Conservation (phyloP, 2,888 invertebrate genomes). For the Muscina levida region DNA sequence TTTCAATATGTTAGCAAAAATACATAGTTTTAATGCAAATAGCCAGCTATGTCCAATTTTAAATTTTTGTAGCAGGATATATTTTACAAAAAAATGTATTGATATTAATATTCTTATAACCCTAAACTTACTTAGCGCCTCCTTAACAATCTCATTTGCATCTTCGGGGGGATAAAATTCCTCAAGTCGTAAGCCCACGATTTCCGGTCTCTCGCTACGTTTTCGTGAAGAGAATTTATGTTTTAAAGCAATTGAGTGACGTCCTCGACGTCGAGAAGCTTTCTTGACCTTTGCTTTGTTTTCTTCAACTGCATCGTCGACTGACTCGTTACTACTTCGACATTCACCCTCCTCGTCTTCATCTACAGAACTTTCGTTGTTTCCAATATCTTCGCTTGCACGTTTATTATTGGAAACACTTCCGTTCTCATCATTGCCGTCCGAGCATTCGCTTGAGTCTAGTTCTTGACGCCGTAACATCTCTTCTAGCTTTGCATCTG, state of each 20-base stretch:
- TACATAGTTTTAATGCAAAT: too few relatives aligned
- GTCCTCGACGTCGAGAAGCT: slow-evolving; percentile 47
- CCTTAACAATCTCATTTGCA: slow-evolving; percentile 79
- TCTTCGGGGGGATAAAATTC: slow-evolving; percentile 83
- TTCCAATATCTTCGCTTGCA: slow-evolving; percentile 62
- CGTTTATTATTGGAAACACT: slow-evolving; percentile 65
- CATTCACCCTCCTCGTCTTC: slow-evolving; percentile 68
- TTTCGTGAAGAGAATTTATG: slow-evolving; percentile 52
- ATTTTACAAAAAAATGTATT: too few relatives aligned
- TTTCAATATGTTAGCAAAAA: background rate
- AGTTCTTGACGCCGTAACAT: slow-evolving; percentile 55
- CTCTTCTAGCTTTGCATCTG: slow-evolving; percentile 70
- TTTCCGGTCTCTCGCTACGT: slow-evolving; percentile 78
- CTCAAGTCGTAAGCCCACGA: slow-evolving; percentile 84
- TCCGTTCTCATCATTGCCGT: slow-evolving; percentile 45
- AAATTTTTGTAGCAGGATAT: too few relatives aligned
- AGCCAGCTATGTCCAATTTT: too few relatives aligned
- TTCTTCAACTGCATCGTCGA: slow-evolving; percentile 50
- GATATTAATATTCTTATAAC: too few relatives aligned
- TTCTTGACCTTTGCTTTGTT: slow-evolving; percentile 62
- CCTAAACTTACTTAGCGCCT: slow-evolving; percentile 80
- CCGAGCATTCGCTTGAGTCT: slow-evolving; percentile 49
- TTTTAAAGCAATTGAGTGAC: slow-evolving; percentile 52
- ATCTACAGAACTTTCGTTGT: slow-evolving; percentile 68
- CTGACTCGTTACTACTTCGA: slow-evolving; percentile 69